phyloP scores from a whole-genome alignment of 2,797 vertebrate species.

The Heteromormyrus szaboi region DNA sequence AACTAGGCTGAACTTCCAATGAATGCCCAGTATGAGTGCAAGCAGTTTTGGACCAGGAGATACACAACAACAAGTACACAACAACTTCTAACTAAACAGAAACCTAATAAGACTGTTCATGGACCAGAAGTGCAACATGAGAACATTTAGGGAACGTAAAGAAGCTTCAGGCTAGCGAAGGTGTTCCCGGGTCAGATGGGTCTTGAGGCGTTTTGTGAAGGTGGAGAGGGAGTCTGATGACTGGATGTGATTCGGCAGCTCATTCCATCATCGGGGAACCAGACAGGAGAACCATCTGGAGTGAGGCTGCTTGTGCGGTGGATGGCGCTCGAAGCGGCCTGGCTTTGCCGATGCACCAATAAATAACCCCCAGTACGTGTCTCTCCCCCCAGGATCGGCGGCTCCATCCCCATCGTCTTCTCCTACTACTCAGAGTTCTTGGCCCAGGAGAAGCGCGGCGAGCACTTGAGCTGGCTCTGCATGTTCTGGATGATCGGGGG shows the following conservation, averaged over 20 bases:
- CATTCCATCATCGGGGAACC: background rate
- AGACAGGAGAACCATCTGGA: background rate
- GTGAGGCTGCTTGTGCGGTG: background rate
- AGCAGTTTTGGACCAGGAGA: background rate
- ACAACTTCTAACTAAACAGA: background rate
- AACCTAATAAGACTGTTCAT: background rate
- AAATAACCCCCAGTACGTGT: background rate
- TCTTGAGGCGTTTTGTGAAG: background rate
- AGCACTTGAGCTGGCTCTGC: constrained; percentile 95
- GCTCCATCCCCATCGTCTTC: constrained; percentile 94
- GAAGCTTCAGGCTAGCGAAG: background rate
- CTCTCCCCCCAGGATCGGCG: constrained; percentile 71
- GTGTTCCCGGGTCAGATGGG: background rate
- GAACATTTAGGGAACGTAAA: background rate
- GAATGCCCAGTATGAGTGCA: background rate
- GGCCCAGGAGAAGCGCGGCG: constrained; percentile 93
- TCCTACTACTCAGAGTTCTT: constrained; percentile 96
- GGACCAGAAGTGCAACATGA: background rate
- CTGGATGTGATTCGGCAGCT: background rate
- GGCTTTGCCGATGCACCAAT: background rate
- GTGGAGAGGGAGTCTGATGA: background rate
- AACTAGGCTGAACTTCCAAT: background rate
- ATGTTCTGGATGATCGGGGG: constrained; percentile 99
- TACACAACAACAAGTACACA: background rate
- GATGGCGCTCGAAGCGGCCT: background rate